phyloP scores from a whole-genome alignment of 2,888 invertebrate species.

The Gastrophysa polygoni region DNA sequence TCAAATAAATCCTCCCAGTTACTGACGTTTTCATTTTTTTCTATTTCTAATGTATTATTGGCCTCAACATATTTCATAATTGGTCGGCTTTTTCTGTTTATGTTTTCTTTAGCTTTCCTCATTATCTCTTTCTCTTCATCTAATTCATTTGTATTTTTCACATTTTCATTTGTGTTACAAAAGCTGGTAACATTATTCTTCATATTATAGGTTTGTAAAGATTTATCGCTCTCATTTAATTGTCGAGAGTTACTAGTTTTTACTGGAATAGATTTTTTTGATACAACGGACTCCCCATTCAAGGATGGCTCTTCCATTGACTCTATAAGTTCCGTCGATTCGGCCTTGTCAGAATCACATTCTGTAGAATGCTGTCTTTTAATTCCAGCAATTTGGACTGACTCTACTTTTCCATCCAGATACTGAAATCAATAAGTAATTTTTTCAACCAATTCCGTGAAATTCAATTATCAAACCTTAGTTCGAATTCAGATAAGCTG shows the following conservation, averaged over 20 bases:
- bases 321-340: too few species aligned
- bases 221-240: neutral
- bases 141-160: slow-evolving; percentile 38
- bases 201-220: slow-evolving; percentile 24
- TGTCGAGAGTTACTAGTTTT: neutral
- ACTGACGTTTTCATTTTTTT: slow-evolving; percentile 46
- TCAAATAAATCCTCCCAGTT: slow-evolving; percentile 57
- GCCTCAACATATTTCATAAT: slow-evolving; percentile 53
- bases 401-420: too few species aligned
- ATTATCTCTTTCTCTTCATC: slow-evolving; percentile 55
- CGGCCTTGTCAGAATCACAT: too few species aligned
- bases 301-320: neutral
- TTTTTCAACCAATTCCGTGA: too few species aligned
- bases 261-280: neutral
- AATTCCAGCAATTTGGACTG: too few species aligned
- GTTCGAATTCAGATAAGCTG: too few species aligned
- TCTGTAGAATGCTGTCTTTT: too few species aligned
- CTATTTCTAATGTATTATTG: slow-evolving; percentile 47
- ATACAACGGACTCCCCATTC: neutral
- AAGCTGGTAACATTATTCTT: slow-evolving; percentile 15
- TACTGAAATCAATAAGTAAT: neutral
- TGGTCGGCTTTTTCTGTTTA: slow-evolving; percentile 52
- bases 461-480: too few species aligned
- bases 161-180: slow-evolving; percentile 19
- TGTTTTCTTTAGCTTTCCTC: slow-evolving; percentile 53